Evolutionary conservation across 2,113 vertebrate species (phyloP).

Genomic region (Aptenodytes patagonicus): DNA sequence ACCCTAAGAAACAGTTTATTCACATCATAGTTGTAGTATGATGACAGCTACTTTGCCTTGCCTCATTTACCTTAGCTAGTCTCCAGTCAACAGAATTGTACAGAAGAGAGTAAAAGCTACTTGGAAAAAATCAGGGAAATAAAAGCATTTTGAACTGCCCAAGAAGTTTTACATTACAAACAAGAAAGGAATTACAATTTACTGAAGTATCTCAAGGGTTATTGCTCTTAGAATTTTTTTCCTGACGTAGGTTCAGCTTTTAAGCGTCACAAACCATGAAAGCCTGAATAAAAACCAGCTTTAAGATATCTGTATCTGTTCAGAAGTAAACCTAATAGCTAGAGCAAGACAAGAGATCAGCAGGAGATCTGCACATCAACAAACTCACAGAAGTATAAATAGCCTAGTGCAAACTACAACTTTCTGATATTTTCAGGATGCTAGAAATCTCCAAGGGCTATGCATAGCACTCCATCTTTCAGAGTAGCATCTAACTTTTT

Average conservation of each 20-base stretch:
- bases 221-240: neutral
- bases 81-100: neutral
- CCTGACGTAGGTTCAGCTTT: neutral
- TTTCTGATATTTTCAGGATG: neutral
- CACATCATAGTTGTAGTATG: neutral
- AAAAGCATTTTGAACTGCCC: neutral
- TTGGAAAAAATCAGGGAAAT: neutral
- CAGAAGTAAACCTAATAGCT: neutral
- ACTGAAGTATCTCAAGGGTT: neutral
- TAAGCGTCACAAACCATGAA: neutral
- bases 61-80: neutral
- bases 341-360: neutral
- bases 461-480: neutral
- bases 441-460: neutral
- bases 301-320: neutral
- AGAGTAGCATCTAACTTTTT: neutral
- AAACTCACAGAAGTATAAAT: neutral
- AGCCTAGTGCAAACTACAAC: neutral
- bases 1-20: neutral
- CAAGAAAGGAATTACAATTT: neutral
- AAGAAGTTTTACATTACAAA: neutral
- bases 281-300: neutral
- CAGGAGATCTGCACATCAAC: neutral
- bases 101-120: neutral
- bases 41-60: neutral